phyloP scores from a whole-genome alignment of 1,140 invertebrate species.

The Ditylenchus dipsaci region DNA sequence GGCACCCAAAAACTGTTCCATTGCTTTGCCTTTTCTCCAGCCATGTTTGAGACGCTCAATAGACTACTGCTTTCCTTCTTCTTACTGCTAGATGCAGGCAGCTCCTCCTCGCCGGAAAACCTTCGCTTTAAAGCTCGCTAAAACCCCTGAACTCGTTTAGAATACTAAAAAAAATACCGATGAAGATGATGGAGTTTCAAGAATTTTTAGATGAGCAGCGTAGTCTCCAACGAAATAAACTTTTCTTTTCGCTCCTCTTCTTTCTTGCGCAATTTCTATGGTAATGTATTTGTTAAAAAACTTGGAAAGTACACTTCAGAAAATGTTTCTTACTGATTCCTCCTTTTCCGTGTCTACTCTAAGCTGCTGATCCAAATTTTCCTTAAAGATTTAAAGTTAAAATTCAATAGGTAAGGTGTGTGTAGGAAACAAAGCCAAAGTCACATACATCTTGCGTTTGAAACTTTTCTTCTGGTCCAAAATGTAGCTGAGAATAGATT shows the following conservation, averaged over 20 bases:
- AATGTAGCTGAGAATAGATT: conserved; percentile 91
- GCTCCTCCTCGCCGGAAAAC: conserved; percentile 12
- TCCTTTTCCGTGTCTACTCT: conserved; percentile 46
- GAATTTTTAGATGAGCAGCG: conserved; percentile 37
- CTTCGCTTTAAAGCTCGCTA: conserved; percentile 12
- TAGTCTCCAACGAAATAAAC: conserved; percentile 62
- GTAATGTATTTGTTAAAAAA: conserved; percentile 16
- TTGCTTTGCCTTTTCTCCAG: conserved; percentile 65
- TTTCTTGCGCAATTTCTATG: conserved; percentile 67
- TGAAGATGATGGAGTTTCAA: conserved; percentile 57
- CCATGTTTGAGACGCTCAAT: conserved; percentile 49
- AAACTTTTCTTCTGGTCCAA: conserved; percentile 90
- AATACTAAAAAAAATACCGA: conserved; percentile 16
- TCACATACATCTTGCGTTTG: conserved; percentile 72
- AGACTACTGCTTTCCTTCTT: conserved; percentile 22
- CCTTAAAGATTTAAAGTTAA: no score
- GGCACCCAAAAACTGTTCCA: conserved; percentile 97
- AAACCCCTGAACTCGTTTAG: conserved; percentile 19
- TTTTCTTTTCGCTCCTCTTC: conserved; percentile 67
- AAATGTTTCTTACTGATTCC: conserved; percentile 10
- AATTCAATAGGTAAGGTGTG: no score
- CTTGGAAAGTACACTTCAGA: conserved; percentile 8
- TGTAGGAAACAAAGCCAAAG: no score
- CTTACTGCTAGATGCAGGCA: conserved; percentile 32
- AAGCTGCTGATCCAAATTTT: conserved; percentile 78